Evolutionary conservation across 2,888 invertebrate species (phyloP), one percentile per base, ranked within the genome.

Genomic region (Anthrax anthrax): DNA sequence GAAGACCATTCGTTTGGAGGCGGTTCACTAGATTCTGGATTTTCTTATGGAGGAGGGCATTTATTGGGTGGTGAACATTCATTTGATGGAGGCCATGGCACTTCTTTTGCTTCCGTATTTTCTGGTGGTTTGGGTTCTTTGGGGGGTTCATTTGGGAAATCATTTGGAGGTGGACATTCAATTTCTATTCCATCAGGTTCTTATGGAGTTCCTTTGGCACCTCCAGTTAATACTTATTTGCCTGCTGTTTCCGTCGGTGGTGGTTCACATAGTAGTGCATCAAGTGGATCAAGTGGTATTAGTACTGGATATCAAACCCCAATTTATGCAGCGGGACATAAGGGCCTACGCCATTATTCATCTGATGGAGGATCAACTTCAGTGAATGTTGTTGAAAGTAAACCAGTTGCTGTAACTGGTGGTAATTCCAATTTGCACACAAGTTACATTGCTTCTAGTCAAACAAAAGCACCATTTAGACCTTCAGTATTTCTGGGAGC

Each of bases 401-500:
- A 61, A 39, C 64, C 65, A 17, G 55, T 59, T 43, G 59, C 57
- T 2, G 51, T 65, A 1, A 49, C 46, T 9, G 50, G 39, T 48
- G 52, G 38, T 9, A 9, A 18, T 9, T 41, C 43, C 6, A 18
- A 41, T 17, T 42, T 40, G 8, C 44, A 42, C 19, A 29, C 41
- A 37, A 16, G 18, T 36, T 19, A 32, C n/a, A 18, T 18, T 14
- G 16, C 39, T 42, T 44, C 49, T 17, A 43, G 46, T 5, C 42
- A 48, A 13, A 52, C 46, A 12, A 57, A 61, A 47, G 58, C 59
- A 1, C 64, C 65, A 1, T 66, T 65, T 48, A 62, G 61, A 44
- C 65, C 66, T n/a, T 65, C 65, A 18, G 55, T 58, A 17, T 66
- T 65, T 38, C 48, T 66, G 34, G 65, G 64, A 4, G 58, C 60